These are phyloP conservation scores for Crypturellus tataupa DNA, from an alignment of 2,797 vertebrate genomes.

Conservation along the genomic window DNA sequence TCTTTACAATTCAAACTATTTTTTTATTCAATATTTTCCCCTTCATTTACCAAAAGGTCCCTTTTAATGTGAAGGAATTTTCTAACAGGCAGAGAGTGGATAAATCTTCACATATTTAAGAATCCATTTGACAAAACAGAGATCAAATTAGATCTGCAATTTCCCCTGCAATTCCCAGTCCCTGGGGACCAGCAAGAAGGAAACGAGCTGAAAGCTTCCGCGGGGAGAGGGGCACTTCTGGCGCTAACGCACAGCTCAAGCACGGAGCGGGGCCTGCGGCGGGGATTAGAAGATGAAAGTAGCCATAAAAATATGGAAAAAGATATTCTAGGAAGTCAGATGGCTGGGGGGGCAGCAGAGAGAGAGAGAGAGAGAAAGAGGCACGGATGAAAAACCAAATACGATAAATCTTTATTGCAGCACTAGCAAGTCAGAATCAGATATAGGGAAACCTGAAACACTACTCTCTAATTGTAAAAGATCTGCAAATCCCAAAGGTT, in stretches of 20 bases:
- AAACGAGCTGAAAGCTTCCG: background rate
- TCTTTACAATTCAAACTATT: background rate
- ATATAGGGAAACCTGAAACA: background rate
- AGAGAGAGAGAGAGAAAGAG: no score
- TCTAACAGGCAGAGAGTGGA: background rate
- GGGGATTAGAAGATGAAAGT: background rate
- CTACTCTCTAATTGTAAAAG: background rate
- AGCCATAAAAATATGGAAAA: background rate
- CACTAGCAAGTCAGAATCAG: background rate
- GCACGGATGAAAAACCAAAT: no score
- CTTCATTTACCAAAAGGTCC: slow-evolving; percentile 43
- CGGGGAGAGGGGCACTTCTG: background rate
- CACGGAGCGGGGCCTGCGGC: background rate
- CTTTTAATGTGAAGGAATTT: slow-evolving; percentile 41
- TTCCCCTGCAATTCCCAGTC: background rate
- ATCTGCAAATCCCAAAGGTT: background rate
- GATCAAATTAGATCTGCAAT: background rate
- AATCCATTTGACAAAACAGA: background rate
- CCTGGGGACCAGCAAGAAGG: background rate
- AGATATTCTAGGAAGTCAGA: background rate
- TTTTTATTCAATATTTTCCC: slow-evolving; percentile 23
- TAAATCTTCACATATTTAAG: background rate
- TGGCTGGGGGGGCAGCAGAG: background rate
- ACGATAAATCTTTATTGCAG: background rate
- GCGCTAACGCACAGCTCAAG: background rate